Conservation (phyloP, 2,797 vertebrate genomes). For the Steatocranus sp. region DNA sequence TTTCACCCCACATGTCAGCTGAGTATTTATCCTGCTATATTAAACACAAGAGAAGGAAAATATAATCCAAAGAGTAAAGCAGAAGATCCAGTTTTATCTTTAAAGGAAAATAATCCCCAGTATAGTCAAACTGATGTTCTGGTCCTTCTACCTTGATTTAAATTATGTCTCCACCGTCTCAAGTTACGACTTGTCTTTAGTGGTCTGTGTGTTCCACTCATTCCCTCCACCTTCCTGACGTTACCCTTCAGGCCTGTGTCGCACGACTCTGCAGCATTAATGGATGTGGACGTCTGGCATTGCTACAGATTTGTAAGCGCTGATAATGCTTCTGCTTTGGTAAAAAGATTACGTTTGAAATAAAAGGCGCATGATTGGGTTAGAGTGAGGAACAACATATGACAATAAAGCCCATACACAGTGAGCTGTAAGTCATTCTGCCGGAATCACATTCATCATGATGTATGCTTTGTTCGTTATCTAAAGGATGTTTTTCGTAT, state of each 20-base stretch:
- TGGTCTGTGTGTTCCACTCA: slow-evolving; percentile 13
- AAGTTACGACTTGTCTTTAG: slow-evolving; percentile 45
- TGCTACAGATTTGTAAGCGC: slow-evolving; percentile 43
- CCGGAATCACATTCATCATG: slow-evolving; percentile 25
- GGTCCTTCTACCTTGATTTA: slow-evolving; percentile 8
- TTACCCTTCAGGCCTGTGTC: slow-evolving; percentile 44
- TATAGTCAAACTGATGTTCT: slow-evolving; percentile 22
- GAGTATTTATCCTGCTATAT: slow-evolving; percentile 4
- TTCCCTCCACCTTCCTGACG: slow-evolving; percentile 27
- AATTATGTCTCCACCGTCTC: slow-evolving; percentile 37
- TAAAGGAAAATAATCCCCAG: not conserved
- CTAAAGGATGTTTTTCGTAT: slow-evolving; percentile 35
- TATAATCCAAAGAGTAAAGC: not conserved
- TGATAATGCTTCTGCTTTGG: slow-evolving; percentile 53
- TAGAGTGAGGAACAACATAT: slow-evolving; percentile 52
- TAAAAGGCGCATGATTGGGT: slow-evolving; percentile 62
- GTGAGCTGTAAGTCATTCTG: slow-evolving; percentile 29
- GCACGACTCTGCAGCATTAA: slow-evolving; percentile 52
- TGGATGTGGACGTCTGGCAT: slow-evolving; percentile 65
- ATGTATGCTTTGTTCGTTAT: slow-evolving; percentile 27
- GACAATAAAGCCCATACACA: slow-evolving; percentile 40
- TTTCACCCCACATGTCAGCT: slow-evolving; percentile 8
- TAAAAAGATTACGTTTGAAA: slow-evolving; percentile 64
- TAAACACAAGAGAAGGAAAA: not conserved
- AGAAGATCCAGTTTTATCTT: not conserved